Percentiles rank a stretch among this genome's conserved stretches.
Evolutionary conservation across 2,888 invertebrate genomes (phyloP).

Genomic region (Maniola hyperantus): DNA sequence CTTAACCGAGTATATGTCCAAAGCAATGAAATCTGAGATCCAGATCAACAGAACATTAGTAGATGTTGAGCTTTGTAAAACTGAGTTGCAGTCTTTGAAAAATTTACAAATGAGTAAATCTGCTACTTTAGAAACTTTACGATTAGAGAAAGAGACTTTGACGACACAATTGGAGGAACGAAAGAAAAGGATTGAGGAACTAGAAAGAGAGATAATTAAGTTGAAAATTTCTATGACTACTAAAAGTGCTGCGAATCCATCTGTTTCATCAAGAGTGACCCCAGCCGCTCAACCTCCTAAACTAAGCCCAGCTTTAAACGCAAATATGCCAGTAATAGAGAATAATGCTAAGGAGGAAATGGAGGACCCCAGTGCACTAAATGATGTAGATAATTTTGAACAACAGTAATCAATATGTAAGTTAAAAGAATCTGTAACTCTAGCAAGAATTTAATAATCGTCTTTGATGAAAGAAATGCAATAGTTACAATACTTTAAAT

Average conservation of each 20-base stretch:
- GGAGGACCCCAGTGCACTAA: slow-evolving; percentile 70
- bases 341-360: slow-evolving; percentile 78
- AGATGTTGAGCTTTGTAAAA: slow-evolving; percentile 70
- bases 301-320: slow-evolving; percentile 64
- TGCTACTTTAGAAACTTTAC: slow-evolving; percentile 70
- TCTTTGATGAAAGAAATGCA: background rate
- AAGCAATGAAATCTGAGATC: slow-evolving; percentile 61
- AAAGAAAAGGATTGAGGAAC: slow-evolving; percentile 66
- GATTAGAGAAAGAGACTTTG: slow-evolving; percentile 72
- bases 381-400: slow-evolving; percentile 71
- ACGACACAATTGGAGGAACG: slow-evolving; percentile 65
- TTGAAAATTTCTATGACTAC: slow-evolving; percentile 65
- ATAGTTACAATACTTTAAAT: too few species aligned
- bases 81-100: slow-evolving; percentile 73
- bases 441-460: background rate
- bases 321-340: slow-evolving; percentile 64
- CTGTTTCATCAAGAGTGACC: slow-evolving; percentile 61
- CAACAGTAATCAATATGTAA: slow-evolving; percentile 49
- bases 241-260: slow-evolving; percentile 61
- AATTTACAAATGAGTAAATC: slow-evolving; percentile 75
- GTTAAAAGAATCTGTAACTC: slow-evolving; percentile 19
- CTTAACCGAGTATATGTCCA: slow-evolving; percentile 57
- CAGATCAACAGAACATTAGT: slow-evolving; percentile 67
- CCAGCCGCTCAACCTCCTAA: slow-evolving; percentile 70
- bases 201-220: slow-evolving; percentile 68